Evolutionary conservation across 2,888 invertebrate species (phyloP).

Genomic region (Nemoura dubitans): DNA sequence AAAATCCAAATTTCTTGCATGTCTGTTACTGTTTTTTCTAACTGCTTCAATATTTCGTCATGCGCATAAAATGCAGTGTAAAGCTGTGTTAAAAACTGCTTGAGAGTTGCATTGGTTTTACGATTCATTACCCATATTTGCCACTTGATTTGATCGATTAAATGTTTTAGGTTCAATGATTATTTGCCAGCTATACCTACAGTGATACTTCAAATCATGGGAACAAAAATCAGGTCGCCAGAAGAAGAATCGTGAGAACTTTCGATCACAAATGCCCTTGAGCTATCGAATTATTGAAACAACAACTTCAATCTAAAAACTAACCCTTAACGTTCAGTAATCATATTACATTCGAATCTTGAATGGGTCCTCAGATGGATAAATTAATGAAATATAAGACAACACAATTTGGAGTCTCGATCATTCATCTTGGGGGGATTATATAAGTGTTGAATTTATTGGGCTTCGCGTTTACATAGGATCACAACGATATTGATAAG

Average conservation of each 20-base stretch:
- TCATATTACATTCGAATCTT: background rate
- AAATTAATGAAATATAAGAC: background rate
- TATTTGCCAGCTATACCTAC: background rate
- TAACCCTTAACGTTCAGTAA: background rate
- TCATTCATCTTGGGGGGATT: background rate
- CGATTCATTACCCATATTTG: background rate
- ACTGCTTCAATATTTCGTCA: background rate
- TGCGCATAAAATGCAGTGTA: constrained; percentile 5
- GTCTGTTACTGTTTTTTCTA: background rate
- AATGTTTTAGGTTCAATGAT: background rate
- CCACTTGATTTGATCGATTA: background rate
- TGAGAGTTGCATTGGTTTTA: background rate
- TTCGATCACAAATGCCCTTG: background rate
- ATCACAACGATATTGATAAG: too few species aligned
- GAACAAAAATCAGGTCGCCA: background rate
- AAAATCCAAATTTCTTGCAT: background rate
- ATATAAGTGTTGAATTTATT: background rate
- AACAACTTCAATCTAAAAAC: background rate
- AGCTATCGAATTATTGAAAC: constrained; percentile 31
- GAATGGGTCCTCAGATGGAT: background rate
- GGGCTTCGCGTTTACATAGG: too few species aligned
- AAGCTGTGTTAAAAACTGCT: background rate
- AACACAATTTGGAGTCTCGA: background rate
- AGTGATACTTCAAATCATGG: background rate
- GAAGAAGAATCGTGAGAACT: constrained; percentile 26